Percentiles rank a stretch among this genome's conserved stretches.
Evolutionary conservation across 2,888 invertebrate genomes (phyloP).

Genomic region (Gandaritis pyraliata): DNA sequence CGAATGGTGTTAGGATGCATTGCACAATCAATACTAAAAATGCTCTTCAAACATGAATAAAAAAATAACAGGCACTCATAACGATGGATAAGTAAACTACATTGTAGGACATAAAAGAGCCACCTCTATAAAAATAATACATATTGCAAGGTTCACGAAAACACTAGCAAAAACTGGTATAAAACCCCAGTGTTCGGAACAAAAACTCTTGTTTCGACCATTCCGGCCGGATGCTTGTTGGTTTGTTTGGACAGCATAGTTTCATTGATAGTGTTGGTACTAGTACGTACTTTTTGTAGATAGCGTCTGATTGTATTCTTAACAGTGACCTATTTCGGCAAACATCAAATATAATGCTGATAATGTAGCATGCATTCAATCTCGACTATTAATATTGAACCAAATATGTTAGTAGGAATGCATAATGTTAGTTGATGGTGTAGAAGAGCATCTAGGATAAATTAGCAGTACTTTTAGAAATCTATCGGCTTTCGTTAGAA

Average conservation of each 20-base stretch:
- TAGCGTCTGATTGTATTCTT: conserved; percentile 26
- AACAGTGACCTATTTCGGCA: conserved; percentile 32
- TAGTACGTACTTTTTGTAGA: conserved; percentile 12
- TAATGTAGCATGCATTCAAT: neutral
- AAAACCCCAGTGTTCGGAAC: conserved; percentile 29
- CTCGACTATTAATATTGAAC: neutral
- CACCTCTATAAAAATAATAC: neutral
- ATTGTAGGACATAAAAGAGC: neutral
- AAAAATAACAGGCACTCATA: neutral
- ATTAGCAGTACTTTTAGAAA: too few relatives aligned
- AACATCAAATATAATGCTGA: conserved; percentile 27
- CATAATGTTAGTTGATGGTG: neutral
- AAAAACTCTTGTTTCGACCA: conserved; percentile 28
- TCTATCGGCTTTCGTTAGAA: too few relatives aligned
- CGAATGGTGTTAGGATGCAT: too few relatives aligned
- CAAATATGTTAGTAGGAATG: neutral
- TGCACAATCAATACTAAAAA: too few relatives aligned
- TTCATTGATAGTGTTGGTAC: conserved; percentile 9
- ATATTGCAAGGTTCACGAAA: conserved; percentile 8
- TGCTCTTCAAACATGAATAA: neutral
- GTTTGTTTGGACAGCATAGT: conserved; percentile 28
- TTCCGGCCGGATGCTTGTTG: conserved; percentile 31
- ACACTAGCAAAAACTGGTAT: conserved; percentile 17
- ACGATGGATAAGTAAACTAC: neutral
- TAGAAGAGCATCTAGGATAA: neutral